Evolutionary conservation across 2,797 vertebrate species (phyloP), one percentile per base, ranked within the genome.

Genomic region (Premnoplex brunnescens): DNA sequence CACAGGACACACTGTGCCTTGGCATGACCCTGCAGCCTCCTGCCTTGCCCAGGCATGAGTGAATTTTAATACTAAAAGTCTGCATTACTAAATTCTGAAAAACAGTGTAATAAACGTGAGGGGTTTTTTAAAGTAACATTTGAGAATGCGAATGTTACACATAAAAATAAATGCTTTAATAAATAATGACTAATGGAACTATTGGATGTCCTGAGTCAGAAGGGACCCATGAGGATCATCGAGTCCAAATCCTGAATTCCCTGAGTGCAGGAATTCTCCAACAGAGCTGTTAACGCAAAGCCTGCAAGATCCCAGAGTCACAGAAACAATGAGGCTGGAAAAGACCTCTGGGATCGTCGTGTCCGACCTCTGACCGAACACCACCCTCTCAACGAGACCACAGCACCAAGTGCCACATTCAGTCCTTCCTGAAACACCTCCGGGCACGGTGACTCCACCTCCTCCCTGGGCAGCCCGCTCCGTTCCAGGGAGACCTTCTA

Each of bases 51-150:
- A 3, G 6, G 2, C 13, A 23, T 0, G 7, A 4, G 10, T 0
- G 1, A 8, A 4, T 32, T 56, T 63, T 11, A 43, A n/a, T 1
- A 10, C 6, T 14, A 46, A 26, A 67, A 68, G 12, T 1, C 13
- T 2, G 6, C 9, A 27, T 23, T 14, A 2, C 2, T 30, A 0
- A 43, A 14, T n/a, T 3, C 9, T 6, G 17, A 46, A 2, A 8
- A 17, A 2, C 0, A 51, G 15, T 4, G 2, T 0, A 9, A 28
- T 2, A 32, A 43, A 32, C 0, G 4, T 2, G 2, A 4, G 0
- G 0, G 3, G 3, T 49, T 41, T 18, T 9, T 0, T 6, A 5
- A 49, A 44, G 9, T 0, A 19, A 6, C 7, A 4, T 6, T 18
- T 10, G 14, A 64, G n/a, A 63, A 27, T 0, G 9, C 2, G 6